A percentile compares a stretch with the other conserved stretches of the same genome.
These are phyloP conservation scores for Zoanthus sociatus DNA, from an alignment of 92 coral and sea anemone genomes.

Conservation along the genomic window DNA sequence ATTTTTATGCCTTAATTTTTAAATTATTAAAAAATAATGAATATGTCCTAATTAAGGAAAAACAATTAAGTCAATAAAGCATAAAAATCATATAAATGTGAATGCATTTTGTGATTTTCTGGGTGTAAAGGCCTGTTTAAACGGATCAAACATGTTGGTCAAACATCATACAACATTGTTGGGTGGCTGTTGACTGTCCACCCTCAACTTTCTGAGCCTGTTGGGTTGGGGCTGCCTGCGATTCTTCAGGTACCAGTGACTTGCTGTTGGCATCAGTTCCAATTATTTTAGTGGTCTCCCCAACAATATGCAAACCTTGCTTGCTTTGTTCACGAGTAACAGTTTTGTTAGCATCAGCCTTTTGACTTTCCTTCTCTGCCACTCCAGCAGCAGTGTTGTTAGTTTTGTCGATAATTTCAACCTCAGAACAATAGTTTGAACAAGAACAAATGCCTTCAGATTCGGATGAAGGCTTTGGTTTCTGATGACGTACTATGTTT, in stretches of 20 bases:
- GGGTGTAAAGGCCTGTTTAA: too few species aligned
- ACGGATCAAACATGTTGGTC: too few species aligned
- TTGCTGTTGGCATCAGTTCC: not conserved
- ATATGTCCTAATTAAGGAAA: too few species aligned
- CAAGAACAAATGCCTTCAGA: constrained; percentile 1
- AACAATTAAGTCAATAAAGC: too few species aligned
- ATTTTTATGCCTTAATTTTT: too few species aligned
- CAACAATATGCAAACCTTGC: constrained; percentile 13
- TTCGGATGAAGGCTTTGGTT: not conserved
- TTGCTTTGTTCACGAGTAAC: constrained; percentile 19
- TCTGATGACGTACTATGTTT: not conserved
- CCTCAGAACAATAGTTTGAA: constrained; percentile 24
- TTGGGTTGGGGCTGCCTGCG: constrained; percentile 20
- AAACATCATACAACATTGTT: too few species aligned
- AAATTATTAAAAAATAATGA: too few species aligned
- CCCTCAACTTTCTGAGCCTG: constrained; percentile 35
- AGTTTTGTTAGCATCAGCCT: not conserved
- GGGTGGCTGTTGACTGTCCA: constrained; percentile 68
- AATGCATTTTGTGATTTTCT: too few species aligned
- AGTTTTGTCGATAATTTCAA: constrained; percentile 17
- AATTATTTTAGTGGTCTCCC: constrained; percentile 18
- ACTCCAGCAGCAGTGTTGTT: not conserved
- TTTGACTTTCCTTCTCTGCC: not conserved
- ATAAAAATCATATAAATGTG: too few species aligned
- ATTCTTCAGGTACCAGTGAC: not conserved